phyloP scores from a whole-genome alignment of 2,888 invertebrate species.

The Pristionchus fissidentatus region DNA sequence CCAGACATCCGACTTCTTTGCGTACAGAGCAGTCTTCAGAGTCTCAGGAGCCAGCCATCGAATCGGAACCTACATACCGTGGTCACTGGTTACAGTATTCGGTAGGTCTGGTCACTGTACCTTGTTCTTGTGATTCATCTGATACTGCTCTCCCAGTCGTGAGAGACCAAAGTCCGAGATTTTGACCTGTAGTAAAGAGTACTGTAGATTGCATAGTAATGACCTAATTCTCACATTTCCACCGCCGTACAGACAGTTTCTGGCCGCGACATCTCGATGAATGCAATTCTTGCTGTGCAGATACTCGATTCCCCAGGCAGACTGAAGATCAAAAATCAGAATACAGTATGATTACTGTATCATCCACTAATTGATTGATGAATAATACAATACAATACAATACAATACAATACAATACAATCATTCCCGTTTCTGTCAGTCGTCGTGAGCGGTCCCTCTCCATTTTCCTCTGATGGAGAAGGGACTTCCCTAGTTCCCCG shows the following conservation, averaged over 20 bases:
- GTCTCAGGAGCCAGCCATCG: conserved; percentile 54
- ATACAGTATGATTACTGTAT: too few relatives aligned
- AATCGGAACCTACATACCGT: conserved; percentile 49
- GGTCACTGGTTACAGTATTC: neutral
- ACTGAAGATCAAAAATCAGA: conserved; percentile 48
- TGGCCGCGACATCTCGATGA: conserved; percentile 60
- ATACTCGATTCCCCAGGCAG: conserved; percentile 62
- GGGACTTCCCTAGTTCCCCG: too few relatives aligned
- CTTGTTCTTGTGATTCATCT: conserved; percentile 48
- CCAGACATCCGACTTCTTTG: conserved; percentile 51
- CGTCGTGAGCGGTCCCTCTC: too few relatives aligned
- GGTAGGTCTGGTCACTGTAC: neutral
- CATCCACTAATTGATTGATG: too few relatives aligned
- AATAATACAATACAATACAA: too few relatives aligned
- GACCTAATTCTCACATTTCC: conserved; percentile 29
- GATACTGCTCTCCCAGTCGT: conserved; percentile 44
- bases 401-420: too few relatives aligned
- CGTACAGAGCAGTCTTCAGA: conserved; percentile 41
- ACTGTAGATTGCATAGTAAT: neutral
- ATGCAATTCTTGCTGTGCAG: conserved; percentile 57
- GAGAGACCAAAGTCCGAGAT: conserved; percentile 63
- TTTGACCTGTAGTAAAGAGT: conserved; percentile 57
- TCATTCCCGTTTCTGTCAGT: too few relatives aligned
- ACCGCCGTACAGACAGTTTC: conserved; percentile 59
- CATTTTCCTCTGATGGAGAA: too few relatives aligned